Evolutionary conservation across 1,140 invertebrate genomes (phyloP).

Genomic region (Brachionus rotundiformis): DNA sequence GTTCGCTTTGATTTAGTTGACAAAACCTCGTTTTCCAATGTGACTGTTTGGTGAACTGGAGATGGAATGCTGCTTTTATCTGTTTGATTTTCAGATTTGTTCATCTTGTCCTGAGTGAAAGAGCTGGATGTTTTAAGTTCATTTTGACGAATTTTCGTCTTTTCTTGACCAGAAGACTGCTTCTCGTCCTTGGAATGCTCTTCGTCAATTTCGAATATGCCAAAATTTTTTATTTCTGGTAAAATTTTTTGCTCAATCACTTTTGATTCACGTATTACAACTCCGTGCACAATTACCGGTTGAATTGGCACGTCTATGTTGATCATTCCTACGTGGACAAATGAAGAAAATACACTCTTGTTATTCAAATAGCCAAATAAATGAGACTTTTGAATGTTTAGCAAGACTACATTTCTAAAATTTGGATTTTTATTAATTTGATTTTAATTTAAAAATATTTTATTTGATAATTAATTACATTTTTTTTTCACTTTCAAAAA

Average conservation of each 20-base stretch:
- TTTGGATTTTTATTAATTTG: not conserved
- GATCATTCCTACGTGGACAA: constrained; percentile 82
- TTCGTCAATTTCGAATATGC: constrained; percentile 43
- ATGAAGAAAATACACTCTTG: constrained; percentile 67
- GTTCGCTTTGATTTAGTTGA: not conserved
- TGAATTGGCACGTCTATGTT: constrained; percentile 93
- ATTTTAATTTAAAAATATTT: not conserved
- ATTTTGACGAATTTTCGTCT: not conserved
- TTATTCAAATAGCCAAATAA: constrained; percentile 71
- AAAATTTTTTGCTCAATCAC: constrained; percentile 70
- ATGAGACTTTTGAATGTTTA: constrained; percentile 86
- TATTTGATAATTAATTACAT: constrained; percentile 48
- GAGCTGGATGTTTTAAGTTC: not conserved
- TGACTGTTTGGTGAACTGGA: not conserved
- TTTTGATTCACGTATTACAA: constrained; percentile 91
- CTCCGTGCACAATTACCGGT: constrained; percentile 89
- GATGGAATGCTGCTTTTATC: not conserved
- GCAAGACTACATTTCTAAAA: constrained; percentile 82
- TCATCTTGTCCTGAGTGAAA: not conserved
- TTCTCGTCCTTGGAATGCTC: constrained; percentile 34
- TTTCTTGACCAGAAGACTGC: not conserved
- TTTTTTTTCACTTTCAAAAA: constrained; percentile 49
- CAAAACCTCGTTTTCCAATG: not conserved
- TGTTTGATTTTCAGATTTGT: not conserved
- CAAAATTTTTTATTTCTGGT: constrained; percentile 58